Evolutionary conservation across 2,113 vertebrate genomes (phyloP).

Genomic region (Syrmaticus mikado): DNA sequence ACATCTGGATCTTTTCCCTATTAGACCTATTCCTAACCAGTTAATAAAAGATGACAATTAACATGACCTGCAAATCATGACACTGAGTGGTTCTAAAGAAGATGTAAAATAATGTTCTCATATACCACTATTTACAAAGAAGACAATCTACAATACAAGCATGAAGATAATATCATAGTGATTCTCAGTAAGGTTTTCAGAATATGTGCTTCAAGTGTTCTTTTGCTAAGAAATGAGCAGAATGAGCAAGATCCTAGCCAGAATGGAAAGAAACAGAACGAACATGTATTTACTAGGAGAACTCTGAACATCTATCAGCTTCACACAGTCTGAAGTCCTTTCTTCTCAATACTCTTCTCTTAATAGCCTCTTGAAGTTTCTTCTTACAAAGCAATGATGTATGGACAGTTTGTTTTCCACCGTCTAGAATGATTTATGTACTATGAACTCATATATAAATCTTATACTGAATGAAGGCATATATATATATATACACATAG

Average conservation of each 20-base stretch:
- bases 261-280: neutral
- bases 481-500: no score
- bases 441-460: neutral
- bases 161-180: neutral
- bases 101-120: neutral
- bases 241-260: neutral
- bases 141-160: neutral
- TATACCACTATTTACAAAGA: neutral
- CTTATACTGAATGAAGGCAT: neutral
- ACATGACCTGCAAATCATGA: neutral
- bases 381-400: neutral
- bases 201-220: neutral
- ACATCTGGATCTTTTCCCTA: neutral
- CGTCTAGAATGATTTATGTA: neutral
- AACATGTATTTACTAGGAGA: neutral
- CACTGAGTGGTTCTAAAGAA: neutral
- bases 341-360: neutral
- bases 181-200: neutral
- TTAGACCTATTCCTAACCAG: neutral
- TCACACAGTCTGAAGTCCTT: rapidly evolving
- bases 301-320: neutral
- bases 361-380: neutral
- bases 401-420: neutral
- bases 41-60: neutral
- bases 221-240: neutral